phyloP scores from a whole-genome alignment of 2,113 vertebrate species.

The Scortum barcoo region DNA sequence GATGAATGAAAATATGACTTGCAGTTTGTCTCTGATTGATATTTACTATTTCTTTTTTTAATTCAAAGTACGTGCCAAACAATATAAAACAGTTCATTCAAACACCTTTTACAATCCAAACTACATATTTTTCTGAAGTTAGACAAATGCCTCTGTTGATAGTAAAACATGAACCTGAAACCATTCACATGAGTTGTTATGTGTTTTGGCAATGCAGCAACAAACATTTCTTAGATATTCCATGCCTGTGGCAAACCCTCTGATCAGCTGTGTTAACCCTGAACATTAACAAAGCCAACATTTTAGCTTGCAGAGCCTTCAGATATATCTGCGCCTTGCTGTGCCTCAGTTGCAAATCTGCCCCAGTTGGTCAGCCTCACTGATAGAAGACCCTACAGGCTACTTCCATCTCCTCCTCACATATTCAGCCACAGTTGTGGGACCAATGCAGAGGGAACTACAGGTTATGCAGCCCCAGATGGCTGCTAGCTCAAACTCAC shows the following conservation, averaged over 20 bases:
- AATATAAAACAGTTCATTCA: not conserved
- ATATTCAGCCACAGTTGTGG: slow-evolving; percentile 44
- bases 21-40: not conserved
- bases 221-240: slow-evolving; percentile 29
- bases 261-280: slow-evolving; percentile 40
- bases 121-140: not conserved
- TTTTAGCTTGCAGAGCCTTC: slow-evolving; percentile 27
- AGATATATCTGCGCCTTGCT: slow-evolving; percentile 51
- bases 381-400: slow-evolving; percentile 59
- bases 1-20: not conserved
- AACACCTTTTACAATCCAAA: not conserved
- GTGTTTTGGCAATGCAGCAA: slow-evolving; percentile 12
- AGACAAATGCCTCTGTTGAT: not conserved
- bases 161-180: slow-evolving; percentile 7
- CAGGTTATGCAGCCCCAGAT: slow-evolving; percentile 56
- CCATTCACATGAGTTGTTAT: not conserved
- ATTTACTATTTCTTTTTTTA: not conserved
- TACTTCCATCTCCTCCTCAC: slow-evolving; percentile 42
- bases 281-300: slow-evolving; percentile 49
- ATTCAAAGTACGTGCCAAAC: not conserved
- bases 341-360: slow-evolving; percentile 44
- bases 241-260: slow-evolving; percentile 15
- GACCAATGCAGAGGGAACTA: slow-evolving; percentile 40
- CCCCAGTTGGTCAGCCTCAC: slow-evolving; percentile 59
- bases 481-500: slow-evolving; percentile 40